These are phyloP conservation scores for Autographa gamma DNA, from an alignment of 2,888 invertebrate genomes.

Conservation along the genomic window DNA sequence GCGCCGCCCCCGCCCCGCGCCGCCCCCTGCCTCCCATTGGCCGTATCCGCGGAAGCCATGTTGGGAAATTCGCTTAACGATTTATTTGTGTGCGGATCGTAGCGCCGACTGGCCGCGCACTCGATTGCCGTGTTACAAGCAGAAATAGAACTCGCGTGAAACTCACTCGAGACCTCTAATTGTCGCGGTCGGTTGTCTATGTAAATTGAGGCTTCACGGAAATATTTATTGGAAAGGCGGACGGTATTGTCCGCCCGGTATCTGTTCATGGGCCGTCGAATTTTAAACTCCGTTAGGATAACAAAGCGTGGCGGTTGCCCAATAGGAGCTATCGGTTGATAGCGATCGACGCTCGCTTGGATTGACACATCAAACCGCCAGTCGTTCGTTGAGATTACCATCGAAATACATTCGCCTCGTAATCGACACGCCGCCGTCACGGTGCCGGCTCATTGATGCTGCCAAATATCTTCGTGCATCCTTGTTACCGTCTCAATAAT, in stretches of 20 bases:
- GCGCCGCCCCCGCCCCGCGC: slow-evolving; percentile 66
- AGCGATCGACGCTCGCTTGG: slow-evolving; percentile 78
- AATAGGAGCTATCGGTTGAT: slow-evolving; percentile 84
- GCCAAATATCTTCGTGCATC: slow-evolving; percentile 70
- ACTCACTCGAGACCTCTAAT: slow-evolving; percentile 67
- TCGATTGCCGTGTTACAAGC: slow-evolving; percentile 69
- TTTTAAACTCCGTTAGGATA: slow-evolving; percentile 84
- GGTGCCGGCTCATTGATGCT: slow-evolving; percentile 73
- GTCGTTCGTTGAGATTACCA: slow-evolving; percentile 80
- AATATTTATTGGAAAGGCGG: slow-evolving; percentile 68
- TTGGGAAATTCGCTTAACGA: slow-evolving; percentile 84
- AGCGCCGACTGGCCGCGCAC: slow-evolving; percentile 67
- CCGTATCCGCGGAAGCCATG: slow-evolving; percentile 81
- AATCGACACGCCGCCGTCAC: slow-evolving; percentile 83
- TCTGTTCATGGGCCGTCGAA: slow-evolving; percentile 76
- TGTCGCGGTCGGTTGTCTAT: slow-evolving; percentile 58
- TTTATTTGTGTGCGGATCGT: slow-evolving; percentile 81
- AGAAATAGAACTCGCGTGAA: slow-evolving; percentile 70
- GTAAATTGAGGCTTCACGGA: slow-evolving; percentile 59
- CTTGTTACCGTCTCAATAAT: slow-evolving; percentile 50
- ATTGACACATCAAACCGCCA: slow-evolving; percentile 87
- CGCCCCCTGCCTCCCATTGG: slow-evolving; percentile 72
- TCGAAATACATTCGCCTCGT: slow-evolving; percentile 82
- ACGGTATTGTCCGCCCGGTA: slow-evolving; percentile 67
- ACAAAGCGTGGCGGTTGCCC: slow-evolving; percentile 86